These are phyloP conservation scores for Anoplophora glabripennis DNA, from an alignment of 1,140 invertebrate species.

Conservation along the genomic window DNA sequence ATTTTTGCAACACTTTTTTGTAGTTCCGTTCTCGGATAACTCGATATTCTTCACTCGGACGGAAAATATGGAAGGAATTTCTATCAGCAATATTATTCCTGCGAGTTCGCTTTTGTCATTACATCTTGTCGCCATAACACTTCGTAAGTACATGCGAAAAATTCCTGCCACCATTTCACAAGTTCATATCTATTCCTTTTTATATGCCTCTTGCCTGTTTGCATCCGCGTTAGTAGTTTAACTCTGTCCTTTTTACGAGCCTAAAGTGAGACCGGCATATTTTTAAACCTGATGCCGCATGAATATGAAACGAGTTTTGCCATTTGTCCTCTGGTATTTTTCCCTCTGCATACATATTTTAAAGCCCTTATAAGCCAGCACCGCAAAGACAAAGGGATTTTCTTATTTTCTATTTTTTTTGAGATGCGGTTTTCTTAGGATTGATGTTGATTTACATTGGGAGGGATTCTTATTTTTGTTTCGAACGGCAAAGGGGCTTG, in stretches of 20 bases:
- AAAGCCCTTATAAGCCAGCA: slow-evolving; percentile 17
- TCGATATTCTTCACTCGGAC: too few species aligned
- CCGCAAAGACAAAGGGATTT: slow-evolving; percentile 23
- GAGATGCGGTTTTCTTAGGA: slow-evolving; percentile 17
- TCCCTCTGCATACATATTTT: slow-evolving; percentile 24
- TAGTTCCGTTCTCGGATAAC: too few species aligned
- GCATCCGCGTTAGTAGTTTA: slow-evolving; percentile 6
- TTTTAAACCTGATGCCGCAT: slow-evolving; percentile 18
- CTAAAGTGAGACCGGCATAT: slow-evolving; percentile 8
- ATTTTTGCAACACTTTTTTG: too few species aligned
- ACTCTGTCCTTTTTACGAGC: slow-evolving; percentile 1
- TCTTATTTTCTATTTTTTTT: slow-evolving; percentile 23
- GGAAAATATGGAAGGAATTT: too few species aligned
- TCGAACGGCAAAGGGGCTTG: slow-evolving; percentile 9
- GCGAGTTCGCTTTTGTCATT: too few species aligned
- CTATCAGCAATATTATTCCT: too few species aligned
- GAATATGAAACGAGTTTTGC: slow-evolving; percentile 22
- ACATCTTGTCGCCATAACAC: neutral
- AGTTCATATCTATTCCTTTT: slow-evolving; percentile 19
- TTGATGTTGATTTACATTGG: slow-evolving; percentile 15
- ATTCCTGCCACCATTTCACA: slow-evolving; percentile 16
- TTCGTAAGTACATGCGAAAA: slow-evolving; percentile 12
- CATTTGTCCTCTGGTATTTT: slow-evolving; percentile 27
- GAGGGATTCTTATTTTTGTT: slow-evolving; percentile 9
- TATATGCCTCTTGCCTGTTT: neutral